Base-by-base conservation (phyloP, 2,888 invertebrate species). In the Coelopa pilipes region DNA sequence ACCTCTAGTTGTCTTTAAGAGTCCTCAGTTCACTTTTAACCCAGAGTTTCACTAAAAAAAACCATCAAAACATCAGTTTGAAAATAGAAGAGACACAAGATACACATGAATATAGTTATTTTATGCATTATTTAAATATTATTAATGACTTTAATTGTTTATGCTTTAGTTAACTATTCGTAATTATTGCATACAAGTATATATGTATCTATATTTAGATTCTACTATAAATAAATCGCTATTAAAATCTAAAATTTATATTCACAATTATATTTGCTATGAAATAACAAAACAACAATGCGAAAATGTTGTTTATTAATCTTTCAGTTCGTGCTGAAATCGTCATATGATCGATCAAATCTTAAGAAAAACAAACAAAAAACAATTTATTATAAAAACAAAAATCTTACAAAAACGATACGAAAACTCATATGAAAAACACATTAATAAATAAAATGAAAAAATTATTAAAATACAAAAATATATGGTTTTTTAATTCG, bases 301-400 rank as follows among this genome's bases (percentile, higher is more conserved):
- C 67, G 24, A 49, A 75, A 74, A 77, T 79, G 76, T 82, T 81
- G 82, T 81, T 81, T 82, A 81, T 74, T 57, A 67, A 50, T 74
- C 73, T 75, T 77, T 77, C 65, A 70, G 49, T 70, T 70, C 10
- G 13, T n/a, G 24, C 70, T 60, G 62, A 70, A 50, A 70, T 67
- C 15, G 19, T 13, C 11, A 53, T 60, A 60, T 46, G n/a, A 60
- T 70, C 21, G 34, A 70, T 47, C 49, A 73, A 71, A 76, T 72
- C 60, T 73, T 60, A n/a, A 72, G 65, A 34, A 62, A 45, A 21
- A 12, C 1, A 62, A 47, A 74, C 53, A 69, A 66, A 74, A 53
- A 59, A 53, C 24, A 47, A 62, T 17, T 46, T 19, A 70, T 19
- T 34, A 47, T 55, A 24, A 55, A 65, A 46, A 15, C 7, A 34